phyloP scores from a whole-genome alignment of 53 echinoderm and acorn worm species.

The Hippasteria phrygiana region DNA sequence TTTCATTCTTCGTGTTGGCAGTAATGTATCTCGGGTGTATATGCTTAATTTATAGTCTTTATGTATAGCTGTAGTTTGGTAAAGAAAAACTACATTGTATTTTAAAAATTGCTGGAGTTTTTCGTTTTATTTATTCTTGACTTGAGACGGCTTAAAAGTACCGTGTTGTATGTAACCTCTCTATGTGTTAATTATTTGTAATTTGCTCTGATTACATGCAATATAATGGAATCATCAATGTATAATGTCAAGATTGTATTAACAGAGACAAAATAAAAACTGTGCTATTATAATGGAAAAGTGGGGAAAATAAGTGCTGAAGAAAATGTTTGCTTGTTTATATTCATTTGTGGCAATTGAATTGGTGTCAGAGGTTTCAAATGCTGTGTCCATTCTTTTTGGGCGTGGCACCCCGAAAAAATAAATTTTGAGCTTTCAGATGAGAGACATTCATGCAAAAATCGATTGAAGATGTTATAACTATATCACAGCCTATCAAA shows the following conservation, averaged over 20 bases:
- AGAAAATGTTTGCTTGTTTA: too few species aligned
- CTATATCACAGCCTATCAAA: too few species aligned
- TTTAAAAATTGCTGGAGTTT: too few species aligned
- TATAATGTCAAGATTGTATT: conserved; percentile 62
- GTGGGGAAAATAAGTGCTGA: too few species aligned
- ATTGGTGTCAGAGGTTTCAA: too few species aligned
- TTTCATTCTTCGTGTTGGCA: background rate
- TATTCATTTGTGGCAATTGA: too few species aligned
- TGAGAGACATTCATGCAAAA: too few species aligned
- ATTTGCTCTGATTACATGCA: conserved; percentile 65
- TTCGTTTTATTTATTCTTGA: conserved; percentile 43
- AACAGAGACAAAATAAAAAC: conserved; percentile 59
- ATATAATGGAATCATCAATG: conserved; percentile 68
- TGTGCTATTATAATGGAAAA: conserved; percentile 63
- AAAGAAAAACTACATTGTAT: conserved; percentile 36
- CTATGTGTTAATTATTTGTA: conserved; percentile 40
- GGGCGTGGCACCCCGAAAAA: too few species aligned
- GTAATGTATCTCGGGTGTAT: conserved; percentile 47
- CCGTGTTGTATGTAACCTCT: conserved; percentile 46
- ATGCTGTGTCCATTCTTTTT: too few species aligned
- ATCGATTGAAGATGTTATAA: too few species aligned
- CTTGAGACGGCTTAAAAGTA: conserved; percentile 25
- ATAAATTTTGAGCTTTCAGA: too few species aligned
- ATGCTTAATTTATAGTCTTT: background rate
- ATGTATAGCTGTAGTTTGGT: conserved; percentile 21